These are phyloP conservation scores for Nebria brevicollis DNA, from an alignment of 2,888 invertebrate genomes.

Conservation along the genomic window DNA sequence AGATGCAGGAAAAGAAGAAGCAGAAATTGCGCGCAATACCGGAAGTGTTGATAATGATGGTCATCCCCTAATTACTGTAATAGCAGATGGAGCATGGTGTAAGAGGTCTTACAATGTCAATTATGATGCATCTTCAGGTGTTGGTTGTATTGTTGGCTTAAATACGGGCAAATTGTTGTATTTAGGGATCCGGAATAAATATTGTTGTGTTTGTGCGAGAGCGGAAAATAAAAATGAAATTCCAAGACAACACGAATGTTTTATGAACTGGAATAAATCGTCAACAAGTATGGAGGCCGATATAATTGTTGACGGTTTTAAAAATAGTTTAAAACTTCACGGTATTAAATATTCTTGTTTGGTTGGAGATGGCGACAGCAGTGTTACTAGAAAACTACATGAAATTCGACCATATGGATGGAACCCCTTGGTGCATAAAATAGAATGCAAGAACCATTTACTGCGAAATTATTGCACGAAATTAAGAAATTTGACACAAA, in stretches of 20 bases:
- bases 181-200: constrained; percentile 5
- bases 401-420: constrained; percentile 25
- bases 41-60: neutral
- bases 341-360: constrained; percentile 26
- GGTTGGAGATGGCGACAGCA: constrained; percentile 38
- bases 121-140: too few relatives aligned
- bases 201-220: constrained; percentile 2
- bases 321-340: constrained; percentile 14
- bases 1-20: neutral
- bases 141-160: constrained; percentile 2
- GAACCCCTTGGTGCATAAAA: constrained; percentile 35
- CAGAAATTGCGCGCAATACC: neutral
- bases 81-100: neutral
- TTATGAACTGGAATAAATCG: constrained; percentile 30
- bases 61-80: neutral
- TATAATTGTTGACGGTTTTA: constrained; percentile 31
- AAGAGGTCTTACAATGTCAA: too few relatives aligned
- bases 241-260: constrained; percentile 19
- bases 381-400: constrained; percentile 21
- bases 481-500: constrained; percentile 16
- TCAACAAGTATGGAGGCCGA: constrained; percentile 15
- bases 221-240: constrained; percentile 17
- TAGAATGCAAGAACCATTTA: constrained; percentile 40
- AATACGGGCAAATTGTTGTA: constrained; percentile 5
- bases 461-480: constrained; percentile 31